Conservation (phyloP, 1,140 invertebrate genomes). For the Panonychus citri region DNA sequence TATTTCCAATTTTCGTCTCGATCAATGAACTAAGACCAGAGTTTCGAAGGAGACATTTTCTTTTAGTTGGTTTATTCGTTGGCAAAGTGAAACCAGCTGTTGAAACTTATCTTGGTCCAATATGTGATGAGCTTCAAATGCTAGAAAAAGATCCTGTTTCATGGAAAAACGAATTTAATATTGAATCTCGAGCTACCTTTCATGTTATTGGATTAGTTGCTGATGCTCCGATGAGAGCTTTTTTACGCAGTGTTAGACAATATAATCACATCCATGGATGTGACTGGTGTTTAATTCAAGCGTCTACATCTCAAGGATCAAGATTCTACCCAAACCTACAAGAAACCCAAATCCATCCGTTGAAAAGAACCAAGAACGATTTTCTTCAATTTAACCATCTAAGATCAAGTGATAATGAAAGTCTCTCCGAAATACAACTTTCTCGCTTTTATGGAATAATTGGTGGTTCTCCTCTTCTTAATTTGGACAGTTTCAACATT, state of each 20-base stretch:
- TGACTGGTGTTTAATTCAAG: neutral
- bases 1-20: neutral
- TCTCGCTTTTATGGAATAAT: no score
- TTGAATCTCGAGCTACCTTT: neutral
- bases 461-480: neutral
- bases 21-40: neutral
- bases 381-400: no score
- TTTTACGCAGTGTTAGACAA: neutral
- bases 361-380: no score
- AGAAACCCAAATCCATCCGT: no score
- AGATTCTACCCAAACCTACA: neutral
- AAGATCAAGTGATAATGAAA: no score
- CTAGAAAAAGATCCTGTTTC: neutral
- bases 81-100: neutral
- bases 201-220: neutral
- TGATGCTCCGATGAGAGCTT: neutral
- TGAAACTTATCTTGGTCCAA: neutral
- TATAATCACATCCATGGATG: neutral
- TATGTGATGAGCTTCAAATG: neutral
- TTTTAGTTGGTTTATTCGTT: neutral
- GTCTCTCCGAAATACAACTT: no score
- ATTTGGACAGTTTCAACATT: no score
- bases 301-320: neutral
- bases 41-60: neutral
- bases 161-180: neutral